A percentile compares a stretch with the other conserved stretches of the same genome.
These are phyloP conservation scores for Taenaris catops DNA, from an alignment of 2,888 invertebrate genomes.

Conservation along the genomic window DNA sequence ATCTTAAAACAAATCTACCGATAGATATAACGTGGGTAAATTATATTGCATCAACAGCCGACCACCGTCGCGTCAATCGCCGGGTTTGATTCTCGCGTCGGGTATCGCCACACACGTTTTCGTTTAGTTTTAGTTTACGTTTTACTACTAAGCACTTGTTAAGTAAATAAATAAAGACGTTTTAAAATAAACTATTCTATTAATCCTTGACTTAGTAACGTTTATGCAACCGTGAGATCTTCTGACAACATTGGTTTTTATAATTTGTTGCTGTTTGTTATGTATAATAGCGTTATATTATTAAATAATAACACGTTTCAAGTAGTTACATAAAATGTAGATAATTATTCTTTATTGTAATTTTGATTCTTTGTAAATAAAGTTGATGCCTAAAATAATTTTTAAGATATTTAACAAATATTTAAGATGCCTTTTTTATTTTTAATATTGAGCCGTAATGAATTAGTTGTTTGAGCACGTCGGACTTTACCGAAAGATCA, in stretches of 20 bases:
- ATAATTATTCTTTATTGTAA: too few species aligned
- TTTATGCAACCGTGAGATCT: conserved; percentile 62
- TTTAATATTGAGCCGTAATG: too few species aligned
- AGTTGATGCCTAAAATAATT: too few species aligned
- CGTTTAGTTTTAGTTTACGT: conserved; percentile 48
- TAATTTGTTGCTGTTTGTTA: too few species aligned
- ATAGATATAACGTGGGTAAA: not conserved
- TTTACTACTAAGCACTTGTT: conserved; percentile 73
- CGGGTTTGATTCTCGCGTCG: conserved; percentile 43
- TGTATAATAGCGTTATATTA: too few species aligned
- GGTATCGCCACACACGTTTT: conserved; percentile 31
- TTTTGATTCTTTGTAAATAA: too few species aligned
- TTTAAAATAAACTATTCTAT: conserved; percentile 69
- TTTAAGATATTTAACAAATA: too few species aligned
- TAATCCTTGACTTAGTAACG: conserved; percentile 66
- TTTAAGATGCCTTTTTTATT: too few species aligned
- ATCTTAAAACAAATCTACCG: not conserved
- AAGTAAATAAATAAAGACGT: conserved; percentile 70
- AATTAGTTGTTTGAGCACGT: too few species aligned
- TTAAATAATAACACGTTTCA: too few species aligned
- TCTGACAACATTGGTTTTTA: conserved; percentile 23
- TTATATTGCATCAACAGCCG: conserved; percentile 1
- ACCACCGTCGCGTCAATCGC: conserved; percentile 25
- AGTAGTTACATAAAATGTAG: too few species aligned
- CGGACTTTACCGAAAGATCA: too few species aligned